Conservation (phyloP, 2,113 vertebrate genomes). For the Heterocephalus glaber region DNA sequence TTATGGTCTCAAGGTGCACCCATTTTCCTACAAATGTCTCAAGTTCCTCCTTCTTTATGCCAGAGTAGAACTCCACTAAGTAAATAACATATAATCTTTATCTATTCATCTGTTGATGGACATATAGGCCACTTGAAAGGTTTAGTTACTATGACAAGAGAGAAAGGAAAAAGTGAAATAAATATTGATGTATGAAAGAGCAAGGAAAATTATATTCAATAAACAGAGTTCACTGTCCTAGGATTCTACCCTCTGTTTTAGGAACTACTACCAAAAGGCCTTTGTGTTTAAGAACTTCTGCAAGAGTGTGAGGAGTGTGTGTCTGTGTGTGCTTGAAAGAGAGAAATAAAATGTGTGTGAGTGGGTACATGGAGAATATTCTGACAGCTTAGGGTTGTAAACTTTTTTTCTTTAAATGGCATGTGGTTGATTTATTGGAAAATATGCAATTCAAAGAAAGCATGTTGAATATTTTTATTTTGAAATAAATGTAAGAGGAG, state of each 20-base stretch:
- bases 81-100: background rate
- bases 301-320: background rate
- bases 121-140: background rate
- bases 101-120: background rate
- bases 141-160: background rate
- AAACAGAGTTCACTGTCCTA: constrained; percentile 47
- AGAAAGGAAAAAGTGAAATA: background rate
- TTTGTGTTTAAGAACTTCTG: constrained; percentile 51
- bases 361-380: background rate
- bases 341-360: background rate
- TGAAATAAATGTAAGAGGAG: constrained; percentile 65
- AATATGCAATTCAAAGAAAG: constrained; percentile 29
- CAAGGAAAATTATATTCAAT: background rate
- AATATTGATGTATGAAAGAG: background rate
- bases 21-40: background rate
- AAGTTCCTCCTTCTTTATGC: background rate
- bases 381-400: background rate
- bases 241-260: background rate
- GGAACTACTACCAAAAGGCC: constrained; percentile 23
- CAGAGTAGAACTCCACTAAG: background rate
- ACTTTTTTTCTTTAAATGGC: constrained; percentile 52
- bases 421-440: constrained; percentile 13
- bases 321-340: background rate
- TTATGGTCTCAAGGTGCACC: background rate
- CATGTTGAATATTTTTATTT: constrained; percentile 50